Conservation (phyloP, 1,140 invertebrate species). For the Armadillidium nasatum region DNA sequence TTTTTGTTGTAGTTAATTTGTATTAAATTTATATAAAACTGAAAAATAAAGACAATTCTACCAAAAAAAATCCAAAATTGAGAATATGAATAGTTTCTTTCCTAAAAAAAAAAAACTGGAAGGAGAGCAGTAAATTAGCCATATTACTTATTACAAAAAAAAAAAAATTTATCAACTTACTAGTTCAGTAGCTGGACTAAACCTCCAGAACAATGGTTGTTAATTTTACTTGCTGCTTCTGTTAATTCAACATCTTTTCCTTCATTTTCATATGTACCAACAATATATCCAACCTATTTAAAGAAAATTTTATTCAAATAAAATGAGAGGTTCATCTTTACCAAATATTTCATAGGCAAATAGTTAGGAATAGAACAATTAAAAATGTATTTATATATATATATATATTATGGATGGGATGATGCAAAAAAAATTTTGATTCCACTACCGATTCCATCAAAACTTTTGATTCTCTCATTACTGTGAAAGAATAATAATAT, state of each 20-base stretch:
- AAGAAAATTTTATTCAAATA: neutral
- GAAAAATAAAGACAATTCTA: neutral
- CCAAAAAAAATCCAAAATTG: too few relatives aligned
- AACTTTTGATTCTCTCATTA: too few relatives aligned
- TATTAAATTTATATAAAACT: neutral
- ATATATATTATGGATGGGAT: neutral
- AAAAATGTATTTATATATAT: neutral
- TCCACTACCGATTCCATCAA: neutral
- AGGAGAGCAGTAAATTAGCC: too few relatives aligned
- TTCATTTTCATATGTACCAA: neutral
- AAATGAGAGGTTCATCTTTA: too few relatives aligned
- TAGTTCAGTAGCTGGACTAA: conserved; percentile 53
- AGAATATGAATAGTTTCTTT: neutral
- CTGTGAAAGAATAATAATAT: too few relatives aligned
- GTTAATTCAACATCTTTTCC: neutral
- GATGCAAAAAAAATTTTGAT: neutral
- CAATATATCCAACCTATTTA: neutral
- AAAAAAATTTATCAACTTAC: conserved; percentile 57
- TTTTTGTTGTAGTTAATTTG: neutral
- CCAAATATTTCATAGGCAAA: neutral
- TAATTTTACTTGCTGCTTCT: conserved; percentile 53
- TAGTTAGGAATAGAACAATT: neutral
- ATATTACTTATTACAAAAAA: too few relatives aligned
- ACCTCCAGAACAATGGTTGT: conserved; percentile 53
- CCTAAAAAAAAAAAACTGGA: neutral